Conservation (phyloP, 1,140 invertebrate genomes). For the Meloidogyne exigua region DNA sequence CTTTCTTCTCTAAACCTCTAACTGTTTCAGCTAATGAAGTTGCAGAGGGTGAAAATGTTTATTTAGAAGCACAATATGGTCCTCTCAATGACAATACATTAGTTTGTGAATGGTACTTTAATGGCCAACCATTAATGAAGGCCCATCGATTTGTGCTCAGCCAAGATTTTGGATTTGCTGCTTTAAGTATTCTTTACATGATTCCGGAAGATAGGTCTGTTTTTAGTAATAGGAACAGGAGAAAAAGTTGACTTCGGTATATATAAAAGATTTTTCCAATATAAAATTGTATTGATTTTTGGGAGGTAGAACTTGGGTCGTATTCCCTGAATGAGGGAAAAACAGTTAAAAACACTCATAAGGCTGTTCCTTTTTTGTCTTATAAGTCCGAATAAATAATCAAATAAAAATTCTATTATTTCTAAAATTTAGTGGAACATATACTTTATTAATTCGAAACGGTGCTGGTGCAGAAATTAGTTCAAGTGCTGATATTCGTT, state of each 20-base stretch:
- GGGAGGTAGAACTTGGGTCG: too few species aligned
- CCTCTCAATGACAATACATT: slow-evolving; percentile 87
- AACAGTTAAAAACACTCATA: too few species aligned
- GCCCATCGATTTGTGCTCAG: slow-evolving; percentile 57
- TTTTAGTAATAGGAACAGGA: too few species aligned
- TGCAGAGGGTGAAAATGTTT: slow-evolving; percentile 83
- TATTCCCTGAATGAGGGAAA: too few species aligned
- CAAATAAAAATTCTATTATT: neutral
- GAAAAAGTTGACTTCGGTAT: too few species aligned
- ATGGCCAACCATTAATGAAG: slow-evolving; percentile 56
- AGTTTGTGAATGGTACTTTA: slow-evolving; percentile 67
- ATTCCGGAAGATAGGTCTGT: slow-evolving; percentile 88
- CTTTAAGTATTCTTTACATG: slow-evolving; percentile 85
- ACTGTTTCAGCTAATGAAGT: slow-evolving; percentile 66
- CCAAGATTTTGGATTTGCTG: slow-evolving; percentile 92
- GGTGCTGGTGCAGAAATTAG: slow-evolving; percentile 65
- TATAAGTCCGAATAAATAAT: too few species aligned
- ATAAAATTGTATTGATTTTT: too few species aligned
- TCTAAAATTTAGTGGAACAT: slow-evolving; percentile 64
- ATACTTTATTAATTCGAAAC: slow-evolving; percentile 66
- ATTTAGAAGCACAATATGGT: slow-evolving; percentile 84
- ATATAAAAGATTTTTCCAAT: too few species aligned
- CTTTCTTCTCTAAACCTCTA: slow-evolving; percentile 56
- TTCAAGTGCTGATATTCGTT: slow-evolving; percentile 52
- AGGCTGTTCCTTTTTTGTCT: too few species aligned